Evolutionary conservation across 2,888 invertebrate genomes (phyloP).

Genomic region (Melikaiella ostensackeni): DNA sequence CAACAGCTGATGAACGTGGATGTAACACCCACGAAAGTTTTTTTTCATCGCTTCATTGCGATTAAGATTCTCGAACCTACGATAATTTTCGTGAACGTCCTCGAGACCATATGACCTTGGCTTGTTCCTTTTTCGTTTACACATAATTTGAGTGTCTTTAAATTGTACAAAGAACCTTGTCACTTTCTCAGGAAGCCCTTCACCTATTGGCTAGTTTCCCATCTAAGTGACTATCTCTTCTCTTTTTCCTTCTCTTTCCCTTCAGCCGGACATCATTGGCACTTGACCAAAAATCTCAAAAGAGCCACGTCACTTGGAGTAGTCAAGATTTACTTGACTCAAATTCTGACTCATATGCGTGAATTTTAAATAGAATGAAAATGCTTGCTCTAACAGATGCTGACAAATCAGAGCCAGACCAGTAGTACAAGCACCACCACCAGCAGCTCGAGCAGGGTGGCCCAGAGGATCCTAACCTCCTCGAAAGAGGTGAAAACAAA

Average conservation of each 20-base stretch:
- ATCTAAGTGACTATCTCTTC: background rate
- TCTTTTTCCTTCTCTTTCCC: background rate
- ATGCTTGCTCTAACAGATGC: conserved; percentile 70
- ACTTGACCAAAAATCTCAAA: conserved; percentile 46
- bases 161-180: background rate
- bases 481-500: conserved; percentile 88
- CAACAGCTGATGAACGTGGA: background rate
- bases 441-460: conserved; percentile 78
- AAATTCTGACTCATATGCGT: conserved; percentile 57
- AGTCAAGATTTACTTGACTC: conserved; percentile 38
- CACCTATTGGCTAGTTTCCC: background rate
- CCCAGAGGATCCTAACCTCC: conserved; percentile 79
- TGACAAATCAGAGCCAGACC: conserved; percentile 76
- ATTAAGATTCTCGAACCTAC: conserved; percentile 17
- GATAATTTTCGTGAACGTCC: background rate
- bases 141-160: background rate
- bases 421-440: conserved; percentile 82
- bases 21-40: background rate
- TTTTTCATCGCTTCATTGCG: background rate
- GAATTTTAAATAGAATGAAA: conserved; percentile 71
- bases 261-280: conserved; percentile 49
- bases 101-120: conserved; percentile 6
- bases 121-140: background rate
- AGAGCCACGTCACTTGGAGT: conserved; percentile 46
- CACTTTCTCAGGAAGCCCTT: background rate